Evolutionary conservation across 2,888 invertebrate species (phyloP).

Genomic region (Dynastes hyllus): DNA sequence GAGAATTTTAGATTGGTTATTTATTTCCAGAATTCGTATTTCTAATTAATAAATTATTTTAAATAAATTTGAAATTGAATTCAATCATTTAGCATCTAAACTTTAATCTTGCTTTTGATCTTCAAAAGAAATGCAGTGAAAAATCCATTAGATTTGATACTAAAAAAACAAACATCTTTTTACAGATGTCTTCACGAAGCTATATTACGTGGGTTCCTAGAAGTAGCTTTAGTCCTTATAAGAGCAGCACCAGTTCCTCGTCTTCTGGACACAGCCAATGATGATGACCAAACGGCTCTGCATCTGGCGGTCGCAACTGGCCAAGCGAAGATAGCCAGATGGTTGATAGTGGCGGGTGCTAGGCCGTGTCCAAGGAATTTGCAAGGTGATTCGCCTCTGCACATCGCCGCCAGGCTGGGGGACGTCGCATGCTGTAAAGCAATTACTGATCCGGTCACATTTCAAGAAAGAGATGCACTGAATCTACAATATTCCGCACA

Average conservation of each 20-base stretch:
- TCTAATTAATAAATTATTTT: no score
- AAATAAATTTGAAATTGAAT: not conserved
- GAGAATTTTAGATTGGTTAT: no score
- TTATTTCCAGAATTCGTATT: no score
- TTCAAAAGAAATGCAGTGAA: no score
- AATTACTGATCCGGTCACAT: slow-evolving; percentile 80
- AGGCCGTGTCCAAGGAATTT: slow-evolving; percentile 78
- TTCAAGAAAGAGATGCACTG: slow-evolving; percentile 68
- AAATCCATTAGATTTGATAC: no score
- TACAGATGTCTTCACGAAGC: slow-evolving; percentile 90
- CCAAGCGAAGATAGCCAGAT: slow-evolving; percentile 82
- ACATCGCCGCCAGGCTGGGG: slow-evolving; percentile 84
- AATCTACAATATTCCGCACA: slow-evolving; percentile 66
- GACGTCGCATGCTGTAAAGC: slow-evolving; percentile 82
- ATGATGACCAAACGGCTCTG: slow-evolving; percentile 86
- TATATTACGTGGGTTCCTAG: slow-evolving; percentile 83
- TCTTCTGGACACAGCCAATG: slow-evolving; percentile 86
- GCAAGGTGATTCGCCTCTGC: slow-evolving; percentile 89
- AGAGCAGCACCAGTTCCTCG: slow-evolving; percentile 84
- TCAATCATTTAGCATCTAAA: no score
- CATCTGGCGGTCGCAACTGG: slow-evolving; percentile 89
- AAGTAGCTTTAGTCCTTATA: slow-evolving; percentile 84
- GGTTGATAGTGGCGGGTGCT: slow-evolving; percentile 88
- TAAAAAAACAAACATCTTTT: slow-evolving; percentile 55
- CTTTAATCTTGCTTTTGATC: no score